These are phyloP conservation scores for Lerema accius DNA, from an alignment of 1,140 invertebrate genomes.

Conservation along the genomic window DNA sequence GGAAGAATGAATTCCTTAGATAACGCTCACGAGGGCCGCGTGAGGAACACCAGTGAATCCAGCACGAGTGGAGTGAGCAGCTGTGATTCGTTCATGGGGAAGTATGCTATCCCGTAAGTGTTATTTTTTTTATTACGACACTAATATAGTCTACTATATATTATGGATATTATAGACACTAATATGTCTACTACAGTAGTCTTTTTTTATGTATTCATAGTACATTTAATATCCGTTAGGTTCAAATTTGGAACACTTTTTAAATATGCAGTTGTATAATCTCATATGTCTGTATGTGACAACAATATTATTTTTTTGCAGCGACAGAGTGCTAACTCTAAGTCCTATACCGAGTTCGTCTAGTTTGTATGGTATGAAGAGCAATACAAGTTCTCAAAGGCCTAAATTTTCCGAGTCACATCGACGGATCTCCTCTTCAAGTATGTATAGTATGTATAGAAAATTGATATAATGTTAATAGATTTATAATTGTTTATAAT, in stretches of 20 bases:
- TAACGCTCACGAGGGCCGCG: slow-evolving; percentile 76
- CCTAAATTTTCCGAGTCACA: slow-evolving; percentile 71
- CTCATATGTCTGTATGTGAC: too few species aligned
- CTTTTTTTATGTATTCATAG: too few species aligned
- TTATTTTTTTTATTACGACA: too few species aligned
- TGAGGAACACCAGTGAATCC: slow-evolving; percentile 87
- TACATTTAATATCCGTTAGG: too few species aligned
- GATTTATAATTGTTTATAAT: too few species aligned
- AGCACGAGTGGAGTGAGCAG: slow-evolving; percentile 91
- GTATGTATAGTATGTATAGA: slow-evolving; percentile 57
- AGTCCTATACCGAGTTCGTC: slow-evolving; percentile 92
- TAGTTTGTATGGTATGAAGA: slow-evolving; percentile 83
- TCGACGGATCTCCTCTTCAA: slow-evolving; percentile 81
- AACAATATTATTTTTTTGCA: too few species aligned
- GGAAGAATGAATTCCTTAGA: slow-evolving; percentile 73
- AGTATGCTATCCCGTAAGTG: slow-evolving; percentile 81
- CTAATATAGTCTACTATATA: too few species aligned
- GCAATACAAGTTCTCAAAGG: slow-evolving; percentile 54
- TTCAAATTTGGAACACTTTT: too few species aligned
- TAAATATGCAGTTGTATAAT: too few species aligned
- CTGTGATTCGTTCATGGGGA: slow-evolving; percentile 87
- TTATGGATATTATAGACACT: too few species aligned
- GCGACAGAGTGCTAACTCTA: slow-evolving; percentile 88
- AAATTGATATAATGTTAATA: slow-evolving; percentile 6
- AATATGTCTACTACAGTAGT: too few species aligned